phyloP scores from a whole-genome alignment of 2,797 vertebrate species.

The Amazonetta brasiliensis region DNA sequence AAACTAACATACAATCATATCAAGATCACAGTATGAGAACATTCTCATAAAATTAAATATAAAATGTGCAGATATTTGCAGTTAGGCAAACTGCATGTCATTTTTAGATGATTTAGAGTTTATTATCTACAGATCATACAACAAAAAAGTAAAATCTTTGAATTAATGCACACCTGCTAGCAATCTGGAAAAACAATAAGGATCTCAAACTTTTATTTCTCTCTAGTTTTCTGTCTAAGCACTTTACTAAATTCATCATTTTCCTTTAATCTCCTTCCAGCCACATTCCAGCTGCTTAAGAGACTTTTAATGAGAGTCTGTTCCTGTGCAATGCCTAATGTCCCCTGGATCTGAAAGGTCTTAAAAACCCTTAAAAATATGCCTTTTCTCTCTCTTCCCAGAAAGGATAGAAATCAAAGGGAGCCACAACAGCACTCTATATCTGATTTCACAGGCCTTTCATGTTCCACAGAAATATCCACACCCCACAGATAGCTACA shows the following conservation, averaged over 20 bases:
- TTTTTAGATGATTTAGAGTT: constrained; percentile 18
- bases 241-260: constrained; percentile 58
- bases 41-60: background rate
- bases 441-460: constrained; percentile 65
- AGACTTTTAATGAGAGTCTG: constrained; percentile 70
- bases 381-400: constrained; percentile 51
- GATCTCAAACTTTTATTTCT: constrained; percentile 60
- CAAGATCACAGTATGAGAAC: background rate
- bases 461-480: constrained; percentile 32
- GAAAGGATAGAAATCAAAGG: constrained; percentile 40
- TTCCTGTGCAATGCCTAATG: constrained; percentile 50
- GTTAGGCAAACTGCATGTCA: background rate
- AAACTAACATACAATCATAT: background rate
- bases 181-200: constrained; percentile 61
- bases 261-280: constrained; percentile 76
- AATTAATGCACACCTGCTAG: constrained; percentile 71
- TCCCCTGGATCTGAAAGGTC: constrained; percentile 60
- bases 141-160: constrained; percentile 32
- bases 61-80: constrained; percentile 57
- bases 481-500: constrained; percentile 3
- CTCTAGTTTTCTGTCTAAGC: constrained; percentile 50
- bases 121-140: constrained; percentile 51
- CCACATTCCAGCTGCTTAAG: constrained; percentile 72
- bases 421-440: constrained; percentile 13
- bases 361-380: constrained; percentile 40